Evolutionary conservation across 1,140 invertebrate species (phyloP), one percentile per base, ranked within the genome.

Genomic region (Melipona quadrifasciata): DNA sequence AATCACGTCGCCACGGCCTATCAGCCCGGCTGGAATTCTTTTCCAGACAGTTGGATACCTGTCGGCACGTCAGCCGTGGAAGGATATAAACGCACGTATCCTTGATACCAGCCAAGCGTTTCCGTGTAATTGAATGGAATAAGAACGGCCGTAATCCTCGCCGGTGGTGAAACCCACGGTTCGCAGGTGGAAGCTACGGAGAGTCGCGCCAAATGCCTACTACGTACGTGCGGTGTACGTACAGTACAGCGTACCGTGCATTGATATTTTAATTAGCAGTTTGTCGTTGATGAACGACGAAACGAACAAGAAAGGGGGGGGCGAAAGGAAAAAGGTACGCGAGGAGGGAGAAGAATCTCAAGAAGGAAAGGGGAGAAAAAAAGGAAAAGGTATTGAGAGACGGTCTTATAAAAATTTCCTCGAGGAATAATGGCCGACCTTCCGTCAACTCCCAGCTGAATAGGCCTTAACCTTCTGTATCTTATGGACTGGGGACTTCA

Each of bases 1-100:
- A 89, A 90, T 90, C 89, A 89, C 79, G 81, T 79, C 72, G 57
- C 68, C 88, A 4, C 58, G 31, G 55, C 78, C 80, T 72, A 80
- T 47, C 51, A 55, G 11, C 47, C 39, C 80, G 61, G 27, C 27
- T 58, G 58, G 58, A 75, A 84, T 85, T 85, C 82, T 85, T 85
- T 85, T 61, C 14, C 21, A 84, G 72, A 77, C 72, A 84, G 80
- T 34, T 70, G 34, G 79, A 75, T 89, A 77, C 80, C 88, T 89
- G 88, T 89, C 88, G 71, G 70, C 88, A 53, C 83, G 87, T 88
- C 88, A 80, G 67, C 51, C 58, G 27, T 58, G 70, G 55, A 89
- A 71, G 74, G 64, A 89, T 89, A 89, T 81, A 89, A 86, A 77
- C 80, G 80, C 65, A 31, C 77, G 67, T 73, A 79, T 81, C 87